Percentiles rank a stretch among this genome's conserved stretches.
These are phyloP conservation scores for Heloderma charlesbogerti DNA, from an alignment of 2,113 vertebrate genomes.

Conservation along the genomic window DNA sequence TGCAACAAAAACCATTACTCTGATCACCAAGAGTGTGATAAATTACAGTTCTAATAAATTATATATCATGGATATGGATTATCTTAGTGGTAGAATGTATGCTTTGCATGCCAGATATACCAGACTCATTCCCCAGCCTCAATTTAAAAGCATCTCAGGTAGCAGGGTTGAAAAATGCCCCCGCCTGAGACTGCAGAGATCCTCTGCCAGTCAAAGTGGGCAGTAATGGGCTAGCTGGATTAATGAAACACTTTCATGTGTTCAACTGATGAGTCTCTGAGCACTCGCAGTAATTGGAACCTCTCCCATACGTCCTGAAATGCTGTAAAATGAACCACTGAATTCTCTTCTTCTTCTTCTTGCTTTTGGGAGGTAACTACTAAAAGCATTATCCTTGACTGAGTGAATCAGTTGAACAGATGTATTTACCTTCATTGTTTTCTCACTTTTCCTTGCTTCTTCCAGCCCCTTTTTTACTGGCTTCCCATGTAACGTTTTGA, in stretches of 20 bases:
- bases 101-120: background rate
- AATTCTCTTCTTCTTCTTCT: slow-evolving; percentile 73
- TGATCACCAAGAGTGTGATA: background rate
- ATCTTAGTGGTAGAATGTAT: no score
- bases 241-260: background rate
- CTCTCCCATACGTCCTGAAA: background rate
- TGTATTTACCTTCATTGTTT: slow-evolving; percentile 15
- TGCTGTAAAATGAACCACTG: slow-evolving; percentile 40
- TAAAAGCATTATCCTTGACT: slow-evolving; percentile 63
- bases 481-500: background rate
- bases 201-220: background rate
- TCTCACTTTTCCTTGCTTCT: slow-evolving; percentile 26
- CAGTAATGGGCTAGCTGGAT: background rate
- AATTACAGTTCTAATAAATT: background rate
- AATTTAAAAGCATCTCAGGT: background rate
- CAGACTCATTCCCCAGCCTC: background rate
- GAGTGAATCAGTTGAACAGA: slow-evolving; percentile 42
- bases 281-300: background rate
- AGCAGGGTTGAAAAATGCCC: background rate
- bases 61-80: background rate
- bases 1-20: background rate
- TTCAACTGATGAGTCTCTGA: background rate
- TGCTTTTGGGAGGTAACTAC: slow-evolving; percentile 65
- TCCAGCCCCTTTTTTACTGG: slow-evolving; percentile 10
- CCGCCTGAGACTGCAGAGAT: background rate